phyloP scores from a whole-genome alignment of 2,797 vertebrate species.

The Loriculus beryllinus region DNA sequence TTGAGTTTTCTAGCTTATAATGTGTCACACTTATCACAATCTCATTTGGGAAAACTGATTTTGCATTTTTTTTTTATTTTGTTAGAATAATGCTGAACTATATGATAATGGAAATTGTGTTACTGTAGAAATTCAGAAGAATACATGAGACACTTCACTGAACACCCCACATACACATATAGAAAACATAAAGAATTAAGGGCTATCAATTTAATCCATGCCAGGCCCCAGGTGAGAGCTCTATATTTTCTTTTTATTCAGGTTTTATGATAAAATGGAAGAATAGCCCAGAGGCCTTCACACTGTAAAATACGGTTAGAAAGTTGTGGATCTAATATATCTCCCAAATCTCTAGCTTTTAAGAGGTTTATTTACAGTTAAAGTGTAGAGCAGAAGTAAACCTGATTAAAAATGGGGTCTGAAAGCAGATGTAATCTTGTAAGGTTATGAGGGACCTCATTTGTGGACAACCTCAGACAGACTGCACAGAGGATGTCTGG shows the following conservation, averaged over 20 bases:
- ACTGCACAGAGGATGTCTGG: background rate
- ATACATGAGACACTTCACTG: background rate
- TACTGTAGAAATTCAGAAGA: background rate
- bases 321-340: background rate
- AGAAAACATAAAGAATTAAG: background rate
- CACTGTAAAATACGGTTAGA: background rate
- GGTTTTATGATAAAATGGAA: background rate
- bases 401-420: background rate
- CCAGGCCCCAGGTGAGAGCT: background rate
- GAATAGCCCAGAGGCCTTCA: background rate
- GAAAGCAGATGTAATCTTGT: background rate
- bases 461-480: background rate
- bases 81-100: background rate
- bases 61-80: background rate
- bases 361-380: background rate
- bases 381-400: background rate
- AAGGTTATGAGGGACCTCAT: background rate
- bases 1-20: background rate
- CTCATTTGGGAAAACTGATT: background rate
- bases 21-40: background rate
- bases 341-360: background rate
- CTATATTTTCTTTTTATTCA: background rate
- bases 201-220: background rate
- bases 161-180: accelerated
- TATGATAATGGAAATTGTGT: background rate